A percentile compares a stretch with the other conserved stretches of the same genome.
These are phyloP conservation scores for Drosophila subsilvestris DNA, from an alignment of 2,888 invertebrate genomes.

Conservation along the genomic window DNA sequence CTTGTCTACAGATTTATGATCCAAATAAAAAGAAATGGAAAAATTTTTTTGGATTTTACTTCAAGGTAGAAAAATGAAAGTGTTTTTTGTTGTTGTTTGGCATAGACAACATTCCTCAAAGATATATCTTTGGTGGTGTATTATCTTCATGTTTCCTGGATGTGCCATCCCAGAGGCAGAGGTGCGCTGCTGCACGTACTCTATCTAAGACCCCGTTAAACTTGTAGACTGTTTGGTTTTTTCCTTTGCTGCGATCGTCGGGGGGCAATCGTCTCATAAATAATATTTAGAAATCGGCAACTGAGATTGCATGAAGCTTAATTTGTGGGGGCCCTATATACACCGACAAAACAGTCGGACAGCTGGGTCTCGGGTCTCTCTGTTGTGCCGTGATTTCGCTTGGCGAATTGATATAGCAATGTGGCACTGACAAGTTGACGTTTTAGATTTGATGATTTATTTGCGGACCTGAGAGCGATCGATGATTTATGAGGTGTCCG, in stretches of 20 bases:
- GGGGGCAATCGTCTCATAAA: constrained; percentile 19
- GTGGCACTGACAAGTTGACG: constrained; percentile 60
- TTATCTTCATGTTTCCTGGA: neutral
- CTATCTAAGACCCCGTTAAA: neutral
- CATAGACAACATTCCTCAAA: neutral
- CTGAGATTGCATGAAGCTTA: constrained; percentile 50
- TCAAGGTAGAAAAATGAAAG: neutral
- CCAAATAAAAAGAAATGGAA: constrained; percentile 34
- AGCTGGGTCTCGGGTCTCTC: constrained; percentile 40
- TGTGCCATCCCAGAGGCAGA: neutral
- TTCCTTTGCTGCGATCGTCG: neutral
- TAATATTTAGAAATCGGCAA: constrained; percentile 59
- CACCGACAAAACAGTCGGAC: constrained; percentile 55
- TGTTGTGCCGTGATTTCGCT: constrained; percentile 59
- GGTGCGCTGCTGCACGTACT: neutral
- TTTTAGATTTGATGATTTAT: constrained; percentile 72
- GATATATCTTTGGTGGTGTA: neutral
- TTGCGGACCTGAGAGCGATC: constrained; percentile 31
- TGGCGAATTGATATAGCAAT: constrained; percentile 54
- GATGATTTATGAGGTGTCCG: constrained; percentile 74
- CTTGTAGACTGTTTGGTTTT: neutral
- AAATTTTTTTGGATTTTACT: constrained; percentile 5
- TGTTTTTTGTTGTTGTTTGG: no score
- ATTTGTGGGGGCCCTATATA: constrained; percentile 44
- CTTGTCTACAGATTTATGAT: constrained; percentile 60